Evolutionary conservation across 2,888 invertebrate species (phyloP), one percentile per base, ranked within the genome.

Genomic region (Microplitis deprimator): DNA sequence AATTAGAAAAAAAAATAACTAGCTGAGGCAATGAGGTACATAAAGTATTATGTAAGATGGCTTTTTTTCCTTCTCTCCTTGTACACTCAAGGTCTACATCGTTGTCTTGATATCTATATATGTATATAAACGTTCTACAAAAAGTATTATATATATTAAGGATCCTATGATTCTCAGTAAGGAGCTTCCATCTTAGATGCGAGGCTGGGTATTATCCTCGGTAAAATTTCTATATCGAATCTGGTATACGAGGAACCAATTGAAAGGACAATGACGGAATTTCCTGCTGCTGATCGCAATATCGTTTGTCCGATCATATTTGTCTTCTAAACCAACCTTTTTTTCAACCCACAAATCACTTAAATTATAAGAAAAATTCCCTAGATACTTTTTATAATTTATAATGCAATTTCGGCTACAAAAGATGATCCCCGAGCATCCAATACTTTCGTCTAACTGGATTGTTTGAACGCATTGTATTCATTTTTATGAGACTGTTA

Each of bases 201-300:
- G 68, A 77, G 77, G 68, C 73, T 68, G 79, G 76, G 77, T 80
- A 81, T 81, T 82, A 81, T 82, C 79, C 79, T 79, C 76, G 72
- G 78, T 13, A 80, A 80, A 82, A 79, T 81, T 81, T 81, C 81
- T 81, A 80, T 82, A 81, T 82, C 80, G 80, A 82, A 80, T 80
- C 81, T 77, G 76, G 62, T 72, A 77, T 80, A 81, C 50, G 50
- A 79, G 80, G 78, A 81, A 82, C 79, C 81, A 81, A 77, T 82
- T 78, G 77, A 59, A 79, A 80, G 80, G 80, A 81, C 81, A 81
- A 81, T 81, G 81, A 77, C 73, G 76, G 75, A 79, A 80, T 78
- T 80, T 79, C 71, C 59, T 50, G 50, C 50, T 50, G 77, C 79
- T 77, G 80, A 79, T 80, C 78, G 80, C 76, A 80, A 82, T 79